phyloP scores from a whole-genome alignment of 2,113 vertebrate genomes.

The Sebastes fasciatus region DNA sequence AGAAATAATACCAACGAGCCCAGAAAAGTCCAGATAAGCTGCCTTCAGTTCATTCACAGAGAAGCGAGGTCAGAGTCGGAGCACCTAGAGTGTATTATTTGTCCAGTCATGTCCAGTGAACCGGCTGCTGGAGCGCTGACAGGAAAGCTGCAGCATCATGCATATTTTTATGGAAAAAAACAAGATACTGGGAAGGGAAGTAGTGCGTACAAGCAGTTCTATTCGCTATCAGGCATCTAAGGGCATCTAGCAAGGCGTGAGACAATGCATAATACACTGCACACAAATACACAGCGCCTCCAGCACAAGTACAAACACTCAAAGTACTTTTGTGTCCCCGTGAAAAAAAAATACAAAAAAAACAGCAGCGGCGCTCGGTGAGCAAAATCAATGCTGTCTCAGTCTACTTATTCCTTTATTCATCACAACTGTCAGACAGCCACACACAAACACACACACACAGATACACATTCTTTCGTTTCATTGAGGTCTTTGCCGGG shows the following conservation, averaged over 20 bases:
- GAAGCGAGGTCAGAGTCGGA: background rate
- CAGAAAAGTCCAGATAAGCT: constrained; percentile 24
- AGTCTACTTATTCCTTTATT: constrained; percentile 49
- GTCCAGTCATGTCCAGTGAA: constrained; percentile 29
- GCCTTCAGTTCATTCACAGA: constrained; percentile 18
- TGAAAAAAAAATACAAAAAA: constrained; percentile 5
- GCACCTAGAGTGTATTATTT: constrained; percentile 22
- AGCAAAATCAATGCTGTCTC: constrained; percentile 36
- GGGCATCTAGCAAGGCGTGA: constrained; percentile 30
- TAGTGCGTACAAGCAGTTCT: constrained; percentile 34
- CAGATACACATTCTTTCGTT: constrained; percentile 14
- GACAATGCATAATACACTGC: constrained; percentile 47
- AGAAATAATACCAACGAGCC: constrained; percentile 8
- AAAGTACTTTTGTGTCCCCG: constrained; percentile 22
- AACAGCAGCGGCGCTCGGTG: background rate
- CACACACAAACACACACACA: constrained; percentile 16
- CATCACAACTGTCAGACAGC: constrained; percentile 42
- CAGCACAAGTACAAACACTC: constrained; percentile 34
- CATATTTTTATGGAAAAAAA: constrained; percentile 54
- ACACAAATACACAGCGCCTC: constrained; percentile 33
- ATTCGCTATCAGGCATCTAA: constrained; percentile 55
- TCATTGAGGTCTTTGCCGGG: constrained; percentile 23
- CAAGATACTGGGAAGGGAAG: constrained; percentile 20
- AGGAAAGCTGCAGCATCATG: constrained; percentile 51
- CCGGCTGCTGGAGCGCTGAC: constrained; percentile 10